Percentiles rank a stretch among this genome's conserved stretches.
phyloP scores from a whole-genome alignment of 2,888 invertebrate species.

The Cerastoderma edule region DNA sequence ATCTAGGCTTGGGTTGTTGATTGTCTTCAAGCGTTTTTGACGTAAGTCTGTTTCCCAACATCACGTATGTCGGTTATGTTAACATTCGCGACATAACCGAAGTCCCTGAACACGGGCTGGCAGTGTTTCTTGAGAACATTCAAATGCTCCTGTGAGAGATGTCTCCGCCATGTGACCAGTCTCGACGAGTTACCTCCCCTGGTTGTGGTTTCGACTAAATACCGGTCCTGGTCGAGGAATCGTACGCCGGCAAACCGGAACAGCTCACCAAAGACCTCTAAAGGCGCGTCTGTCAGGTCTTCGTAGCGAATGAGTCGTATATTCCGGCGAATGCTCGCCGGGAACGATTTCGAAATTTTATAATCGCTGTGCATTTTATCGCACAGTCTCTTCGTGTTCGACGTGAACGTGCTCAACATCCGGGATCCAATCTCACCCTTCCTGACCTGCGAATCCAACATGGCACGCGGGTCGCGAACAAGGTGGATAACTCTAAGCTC shows the following conservation, averaged over 20 bases:
- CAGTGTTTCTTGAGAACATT: slow-evolving; percentile 29
- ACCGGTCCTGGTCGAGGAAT: slow-evolving; percentile 12
- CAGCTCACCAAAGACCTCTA: slow-evolving; percentile 12
- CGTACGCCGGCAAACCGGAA: slow-evolving; percentile 36
- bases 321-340: slow-evolving; percentile 10
- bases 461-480: slow-evolving; percentile 52
- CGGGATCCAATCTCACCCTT: slow-evolving; percentile 41
- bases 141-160: slow-evolving; percentile 27
- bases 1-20: too few species aligned
- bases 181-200: slow-evolving; percentile 1
- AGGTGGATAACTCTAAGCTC: slow-evolving; percentile 49
- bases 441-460: slow-evolving; percentile 56
- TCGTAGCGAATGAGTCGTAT: slow-evolving; percentile 46
- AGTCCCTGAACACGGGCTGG: slow-evolving; percentile 12
- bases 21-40: too few species aligned
- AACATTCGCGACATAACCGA: slow-evolving; percentile 28
- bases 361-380: slow-evolving; percentile 31
- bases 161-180: slow-evolving; percentile 29
- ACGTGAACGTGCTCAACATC: not conserved
- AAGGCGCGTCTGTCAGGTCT: slow-evolving; percentile 29
- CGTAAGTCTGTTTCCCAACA: slow-evolving; percentile 14
- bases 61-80: slow-evolving; percentile 33
- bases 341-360: slow-evolving; percentile 24
- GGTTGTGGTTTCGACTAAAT: slow-evolving; percentile 25
- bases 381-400: slow-evolving; percentile 38